phyloP scores from a whole-genome alignment of 1,140 invertebrate species.

The Pogonus chalceus region DNA sequence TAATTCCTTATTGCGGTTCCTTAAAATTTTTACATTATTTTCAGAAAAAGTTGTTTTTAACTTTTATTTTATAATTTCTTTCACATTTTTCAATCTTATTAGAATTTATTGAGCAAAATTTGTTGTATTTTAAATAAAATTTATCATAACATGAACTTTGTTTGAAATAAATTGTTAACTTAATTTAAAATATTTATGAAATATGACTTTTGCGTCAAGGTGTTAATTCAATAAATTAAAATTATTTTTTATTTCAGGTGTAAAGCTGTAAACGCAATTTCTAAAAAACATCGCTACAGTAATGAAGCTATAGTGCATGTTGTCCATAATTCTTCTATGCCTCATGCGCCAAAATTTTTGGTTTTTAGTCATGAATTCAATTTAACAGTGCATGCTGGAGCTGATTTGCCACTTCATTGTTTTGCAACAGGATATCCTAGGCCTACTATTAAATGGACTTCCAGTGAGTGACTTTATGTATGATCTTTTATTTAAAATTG shows the following conservation, averaged over 20 bases:
- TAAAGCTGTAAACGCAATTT: slow-evolving; percentile 26
- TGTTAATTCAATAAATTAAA: too few species aligned
- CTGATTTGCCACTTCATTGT: slow-evolving; percentile 24
- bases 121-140: too few species aligned
- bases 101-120: too few species aligned
- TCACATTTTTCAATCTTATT: too few species aligned
- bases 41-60: too few species aligned
- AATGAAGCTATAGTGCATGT: slow-evolving; percentile 21
- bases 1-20: too few species aligned
- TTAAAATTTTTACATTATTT: too few species aligned
- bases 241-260: slow-evolving; percentile 25
- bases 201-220: too few species aligned
- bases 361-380: slow-evolving; percentile 20
- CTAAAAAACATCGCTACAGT: slow-evolving; percentile 25
- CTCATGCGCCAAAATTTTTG: slow-evolving; percentile 20
- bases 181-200: too few species aligned
- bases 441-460: slow-evolving; percentile 28
- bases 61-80: too few species aligned
- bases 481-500: background rate
- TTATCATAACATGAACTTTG: too few species aligned
- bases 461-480: slow-evolving; percentile 16
- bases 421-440: slow-evolving; percentile 25
- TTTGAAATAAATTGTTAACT: too few species aligned
- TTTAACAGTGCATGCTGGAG: slow-evolving; percentile 21
- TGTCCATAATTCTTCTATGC: slow-evolving; percentile 10